phyloP scores from a whole-genome alignment of 2,113 vertebrate genomes.

The Catharus minimus region DNA sequence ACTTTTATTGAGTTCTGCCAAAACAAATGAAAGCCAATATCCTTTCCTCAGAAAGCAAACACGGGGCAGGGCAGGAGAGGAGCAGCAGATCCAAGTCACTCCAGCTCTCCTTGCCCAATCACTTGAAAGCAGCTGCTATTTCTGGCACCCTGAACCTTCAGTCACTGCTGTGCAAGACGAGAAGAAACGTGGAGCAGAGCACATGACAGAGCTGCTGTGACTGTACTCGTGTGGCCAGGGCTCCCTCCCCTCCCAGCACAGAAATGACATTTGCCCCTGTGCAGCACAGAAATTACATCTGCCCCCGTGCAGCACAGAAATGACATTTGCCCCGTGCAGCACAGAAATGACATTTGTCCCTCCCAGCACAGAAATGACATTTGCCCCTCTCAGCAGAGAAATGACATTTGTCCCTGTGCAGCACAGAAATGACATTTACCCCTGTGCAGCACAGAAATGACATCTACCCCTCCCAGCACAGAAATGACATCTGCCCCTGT shows the following conservation, averaged over 20 bases:
- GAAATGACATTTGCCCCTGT: neutral
- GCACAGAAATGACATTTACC: neutral
- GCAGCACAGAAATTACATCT: too few relatives aligned
- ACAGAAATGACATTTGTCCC: too few relatives aligned
- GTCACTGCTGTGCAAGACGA: neutral
- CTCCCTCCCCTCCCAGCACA: neutral
- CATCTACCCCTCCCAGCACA: neutral
- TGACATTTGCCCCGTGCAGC: too few relatives aligned
- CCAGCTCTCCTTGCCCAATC: neutral
- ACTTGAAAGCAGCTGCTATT: slow-evolving; percentile 29
- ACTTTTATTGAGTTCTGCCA: neutral
- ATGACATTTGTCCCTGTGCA: too few relatives aligned
- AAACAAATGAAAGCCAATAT: neutral
- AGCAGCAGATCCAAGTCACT: neutral
- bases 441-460: neutral
- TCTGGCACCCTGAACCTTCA: neutral
- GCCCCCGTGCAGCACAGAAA: too few relatives aligned
- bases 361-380: too few relatives aligned
- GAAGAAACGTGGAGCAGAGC: slow-evolving; percentile 13
- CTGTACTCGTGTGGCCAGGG: neutral
- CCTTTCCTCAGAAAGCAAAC: neutral
- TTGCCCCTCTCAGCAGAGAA: too few relatives aligned
- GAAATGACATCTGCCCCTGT: neutral
- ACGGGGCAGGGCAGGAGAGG: neutral
- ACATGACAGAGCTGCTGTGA: slow-evolving; percentile 4